Evolutionary conservation across 2,888 invertebrate species (phyloP).

Genomic region (Lumbricus terrestris): DNA sequence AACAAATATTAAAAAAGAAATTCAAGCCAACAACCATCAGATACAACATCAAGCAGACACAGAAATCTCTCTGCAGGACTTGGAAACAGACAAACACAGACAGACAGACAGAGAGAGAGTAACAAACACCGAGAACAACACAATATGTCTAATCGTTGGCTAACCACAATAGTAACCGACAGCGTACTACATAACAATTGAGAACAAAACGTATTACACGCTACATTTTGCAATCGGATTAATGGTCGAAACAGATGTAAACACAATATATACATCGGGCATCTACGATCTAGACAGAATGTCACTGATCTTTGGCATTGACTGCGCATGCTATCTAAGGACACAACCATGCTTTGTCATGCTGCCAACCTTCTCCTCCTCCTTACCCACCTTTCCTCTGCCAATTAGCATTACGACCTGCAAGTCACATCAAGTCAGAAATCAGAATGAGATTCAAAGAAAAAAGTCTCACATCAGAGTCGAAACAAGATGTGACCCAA

Average conservation of each 20-base stretch:
- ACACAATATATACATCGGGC: not conserved
- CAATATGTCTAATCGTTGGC: not conserved
- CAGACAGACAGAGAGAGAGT: not conserved
- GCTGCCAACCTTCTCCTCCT: not conserved
- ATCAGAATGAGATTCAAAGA: not conserved
- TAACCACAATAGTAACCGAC: not conserved
- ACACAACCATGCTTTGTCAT: not conserved
- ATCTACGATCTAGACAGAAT: not conserved
- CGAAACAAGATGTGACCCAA: not conserved
- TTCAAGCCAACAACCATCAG: not conserved
- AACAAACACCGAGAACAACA: not conserved
- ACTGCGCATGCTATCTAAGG: not conserved
- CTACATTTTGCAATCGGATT: not conserved
- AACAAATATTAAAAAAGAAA: not conserved
- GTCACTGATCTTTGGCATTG: not conserved
- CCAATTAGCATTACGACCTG: slow-evolving; percentile 30
- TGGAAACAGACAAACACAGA: not conserved
- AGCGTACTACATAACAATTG: no score
- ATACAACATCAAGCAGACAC: not conserved
- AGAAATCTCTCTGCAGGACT: not conserved
- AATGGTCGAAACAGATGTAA: not conserved
- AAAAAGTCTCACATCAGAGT: not conserved
- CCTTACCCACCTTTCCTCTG: slow-evolving; percentile 32
- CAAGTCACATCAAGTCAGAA: not conserved
- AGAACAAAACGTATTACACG: not conserved